Evolutionary conservation across 2,797 vertebrate genomes (phyloP).

Genomic region (Chelonia mydas): DNA sequence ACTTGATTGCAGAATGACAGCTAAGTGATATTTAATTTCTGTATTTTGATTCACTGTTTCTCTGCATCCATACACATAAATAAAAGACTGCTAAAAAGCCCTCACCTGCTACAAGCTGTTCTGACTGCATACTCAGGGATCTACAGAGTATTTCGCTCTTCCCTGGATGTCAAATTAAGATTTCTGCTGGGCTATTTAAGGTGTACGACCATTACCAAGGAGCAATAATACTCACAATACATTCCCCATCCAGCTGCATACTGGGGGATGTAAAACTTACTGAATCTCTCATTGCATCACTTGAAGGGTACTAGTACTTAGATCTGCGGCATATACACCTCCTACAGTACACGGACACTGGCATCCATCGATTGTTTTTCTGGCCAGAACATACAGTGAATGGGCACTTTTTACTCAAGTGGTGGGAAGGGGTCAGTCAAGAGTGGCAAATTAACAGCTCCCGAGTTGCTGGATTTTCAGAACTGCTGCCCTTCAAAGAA

Average conservation of each 20-base stretch:
- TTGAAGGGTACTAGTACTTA: not conserved
- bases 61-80: conserved; percentile 10
- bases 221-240: not conserved
- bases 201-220: not conserved
- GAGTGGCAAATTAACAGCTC: not conserved
- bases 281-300: not conserved
- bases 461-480: not conserved
- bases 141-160: not conserved
- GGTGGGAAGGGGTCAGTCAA: not conserved
- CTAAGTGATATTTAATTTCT: conserved; percentile 13
- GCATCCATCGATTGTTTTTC: not conserved
- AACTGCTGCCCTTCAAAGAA: not conserved
- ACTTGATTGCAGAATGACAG: conserved; percentile 7
- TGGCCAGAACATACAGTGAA: not conserved
- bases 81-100: not conserved
- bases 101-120: not conserved
- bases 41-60: conserved; percentile 46
- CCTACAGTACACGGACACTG: not conserved
- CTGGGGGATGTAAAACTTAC: not conserved
- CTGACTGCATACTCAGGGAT: not conserved
- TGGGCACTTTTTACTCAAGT: not conserved
- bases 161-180: not conserved
- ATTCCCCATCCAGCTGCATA: not conserved
- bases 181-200: not conserved
- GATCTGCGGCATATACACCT: not conserved